These are phyloP conservation scores for Sclerodermus sp. DNA, from an alignment of 2,888 invertebrate species.

Conservation along the genomic window DNA sequence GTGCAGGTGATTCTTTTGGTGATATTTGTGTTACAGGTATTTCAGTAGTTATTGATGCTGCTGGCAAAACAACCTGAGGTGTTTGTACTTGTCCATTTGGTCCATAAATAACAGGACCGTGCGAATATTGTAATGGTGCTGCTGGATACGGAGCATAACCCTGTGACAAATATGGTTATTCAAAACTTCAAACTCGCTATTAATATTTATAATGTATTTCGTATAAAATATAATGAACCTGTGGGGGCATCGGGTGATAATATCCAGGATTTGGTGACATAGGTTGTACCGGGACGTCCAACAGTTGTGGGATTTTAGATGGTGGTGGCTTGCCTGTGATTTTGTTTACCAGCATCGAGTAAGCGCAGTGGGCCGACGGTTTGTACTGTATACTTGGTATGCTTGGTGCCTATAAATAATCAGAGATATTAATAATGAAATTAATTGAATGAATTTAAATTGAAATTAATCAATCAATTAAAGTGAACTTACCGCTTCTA, in stretches of 20 bases:
- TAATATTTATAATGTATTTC: not conserved
- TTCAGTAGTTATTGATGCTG: slow-evolving; percentile 16
- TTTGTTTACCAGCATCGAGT: slow-evolving; percentile 83
- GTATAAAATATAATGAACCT: slow-evolving; percentile 31
- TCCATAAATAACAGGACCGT: slow-evolving; percentile 51
- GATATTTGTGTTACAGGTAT: slow-evolving; percentile 6
- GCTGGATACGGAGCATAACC: slow-evolving; percentile 39
- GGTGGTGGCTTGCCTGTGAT: slow-evolving; percentile 70
- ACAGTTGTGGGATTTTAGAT: slow-evolving; percentile 34
- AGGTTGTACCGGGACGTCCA: slow-evolving; percentile 35
- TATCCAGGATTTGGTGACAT: slow-evolving; percentile 36
- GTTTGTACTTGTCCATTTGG: slow-evolving; percentile 44
- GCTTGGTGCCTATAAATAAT: slow-evolving; percentile 60
- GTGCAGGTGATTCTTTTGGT: slow-evolving; percentile 33
- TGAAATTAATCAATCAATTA: too few species aligned
- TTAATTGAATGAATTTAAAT: slow-evolving; percentile 1
- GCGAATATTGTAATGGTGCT: slow-evolving; percentile 50
- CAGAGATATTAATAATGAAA: slow-evolving; percentile 10
- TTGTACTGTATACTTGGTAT: slow-evolving; percentile 73
- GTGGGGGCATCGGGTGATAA: slow-evolving; percentile 39
- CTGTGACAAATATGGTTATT: slow-evolving; percentile 23
- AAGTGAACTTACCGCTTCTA: slow-evolving; percentile 68
- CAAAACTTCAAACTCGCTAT: not conserved
- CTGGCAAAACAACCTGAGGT: slow-evolving; percentile 18
- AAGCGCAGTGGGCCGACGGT: slow-evolving; percentile 84